Evolutionary conservation across 2,797 vertebrate species (phyloP), one percentile per base, ranked within the genome.

Genomic region (Lemur catta): DNA sequence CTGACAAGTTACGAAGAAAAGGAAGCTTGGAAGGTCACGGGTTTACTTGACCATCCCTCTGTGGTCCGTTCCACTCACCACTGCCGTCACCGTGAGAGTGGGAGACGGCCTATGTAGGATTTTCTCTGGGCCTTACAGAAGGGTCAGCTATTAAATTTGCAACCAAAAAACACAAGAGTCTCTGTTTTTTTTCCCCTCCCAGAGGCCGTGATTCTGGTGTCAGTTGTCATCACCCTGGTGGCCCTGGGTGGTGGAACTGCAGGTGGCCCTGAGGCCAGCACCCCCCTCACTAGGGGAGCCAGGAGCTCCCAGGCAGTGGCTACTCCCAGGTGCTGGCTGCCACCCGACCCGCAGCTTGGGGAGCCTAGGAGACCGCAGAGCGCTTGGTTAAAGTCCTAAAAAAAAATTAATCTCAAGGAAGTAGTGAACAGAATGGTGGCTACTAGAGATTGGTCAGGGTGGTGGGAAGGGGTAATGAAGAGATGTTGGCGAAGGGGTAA

Each of bases 51-150:
- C 1, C 20, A 22, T 35, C 26, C 48, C 2, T 24, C 13, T 2
- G 6, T 8, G 1, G 17, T 35, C 65, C 41, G 30, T 18, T 69
- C 43, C 43, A 76, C 33, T 75, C 52, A 35, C 7, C 61, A 13
- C 1, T 57, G 6, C 6, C 26, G 7, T 61, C 15, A 63, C 38
- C 15, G 5, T 0, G 1, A 24, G 12, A 61, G 2, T 26, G 46
- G 24, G 26, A 85, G 20, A 59, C 1, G 59, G 48, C 14, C 28
- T 26, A n/a, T 1, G n/a, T 4, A 7, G 8, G 79, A 26, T 41
- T 88, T 57, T 61, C 63, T 55, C 48, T 61, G 26, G 72, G 50
- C 50, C 18, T 79, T 72, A n/a, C 48, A 50, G 52, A 87, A 87
- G 57, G 30, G 11, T 78, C 71, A 38, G 26, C 13, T 81, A 14